A percentile compares a stretch with the other conserved stretches of the same genome.
Evolutionary conservation across 2,888 invertebrate species (phyloP).

Genomic region (Oscheius sp.): DNA sequence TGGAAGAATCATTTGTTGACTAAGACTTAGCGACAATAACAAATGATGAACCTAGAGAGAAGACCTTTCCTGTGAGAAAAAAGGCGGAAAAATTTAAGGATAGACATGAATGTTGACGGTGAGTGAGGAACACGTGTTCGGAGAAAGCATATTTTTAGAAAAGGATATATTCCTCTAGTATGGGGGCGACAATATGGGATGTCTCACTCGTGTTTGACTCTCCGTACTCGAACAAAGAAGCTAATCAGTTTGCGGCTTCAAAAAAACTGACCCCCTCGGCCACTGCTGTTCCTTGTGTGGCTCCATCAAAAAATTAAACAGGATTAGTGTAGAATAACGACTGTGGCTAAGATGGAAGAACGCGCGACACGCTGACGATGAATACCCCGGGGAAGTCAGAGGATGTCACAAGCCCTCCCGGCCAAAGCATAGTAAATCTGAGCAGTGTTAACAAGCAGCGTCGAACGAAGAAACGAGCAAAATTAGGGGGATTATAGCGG

Average conservation of each 20-base stretch:
- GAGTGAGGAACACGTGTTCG: no score
- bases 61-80: no score
- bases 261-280: constrained; percentile 10
- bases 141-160: no score
- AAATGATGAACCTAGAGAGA: no score
- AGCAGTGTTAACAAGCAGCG: constrained; percentile 30
- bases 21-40: no score
- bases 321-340: neutral
- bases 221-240: constrained; percentile 22
- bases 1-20: no score
- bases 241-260: constrained; percentile 25
- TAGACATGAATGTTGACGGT: no score
- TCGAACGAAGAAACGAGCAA: constrained; percentile 30
- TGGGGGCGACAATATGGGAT: neutral
- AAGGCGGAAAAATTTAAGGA: no score
- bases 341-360: neutral
- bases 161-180: neutral
- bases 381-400: constrained; percentile 27
- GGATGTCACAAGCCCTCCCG: constrained; percentile 16
- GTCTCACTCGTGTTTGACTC: constrained; percentile 22
- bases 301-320: neutral
- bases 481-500: constrained; percentile 32
- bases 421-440: constrained; percentile 25
- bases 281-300: constrained; percentile 6
- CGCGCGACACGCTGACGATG: constrained; percentile 10